Evolutionary conservation across 2,888 invertebrate species (phyloP).

Genomic region (Mechanitis messenoides): DNA sequence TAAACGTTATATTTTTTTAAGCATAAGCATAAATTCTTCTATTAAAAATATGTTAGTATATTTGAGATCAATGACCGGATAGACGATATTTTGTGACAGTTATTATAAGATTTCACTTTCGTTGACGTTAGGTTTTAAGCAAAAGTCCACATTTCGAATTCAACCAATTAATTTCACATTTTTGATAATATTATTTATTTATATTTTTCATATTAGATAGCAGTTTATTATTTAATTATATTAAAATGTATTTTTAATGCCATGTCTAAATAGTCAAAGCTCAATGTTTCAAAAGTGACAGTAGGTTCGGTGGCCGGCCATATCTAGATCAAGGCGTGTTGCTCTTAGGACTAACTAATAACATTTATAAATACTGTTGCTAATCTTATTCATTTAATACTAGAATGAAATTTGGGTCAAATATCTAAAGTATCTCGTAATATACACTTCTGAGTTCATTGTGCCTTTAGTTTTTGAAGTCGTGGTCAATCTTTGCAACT

Average conservation of each 20-base stretch:
- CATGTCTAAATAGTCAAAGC: slow-evolving; percentile 23
- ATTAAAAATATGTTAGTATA: too few species aligned
- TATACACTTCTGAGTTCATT: background rate
- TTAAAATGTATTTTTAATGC: background rate
- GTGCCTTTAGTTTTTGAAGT: background rate
- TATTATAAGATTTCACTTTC: too few species aligned
- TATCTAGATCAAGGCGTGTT: slow-evolving; percentile 33
- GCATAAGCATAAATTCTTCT: too few species aligned
- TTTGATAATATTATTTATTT: too few species aligned
- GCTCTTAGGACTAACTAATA: slow-evolving; percentile 17
- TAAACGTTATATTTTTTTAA: too few species aligned
- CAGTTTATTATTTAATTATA: background rate
- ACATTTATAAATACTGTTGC: slow-evolving; percentile 20
- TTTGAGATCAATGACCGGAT: too few species aligned
- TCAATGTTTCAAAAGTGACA: slow-evolving; percentile 22
- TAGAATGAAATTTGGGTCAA: slow-evolving; percentile 16
- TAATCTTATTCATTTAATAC: slow-evolving; percentile 12
- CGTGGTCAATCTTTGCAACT: background rate
- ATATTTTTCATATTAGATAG: too few species aligned
- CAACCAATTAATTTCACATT: too few species aligned
- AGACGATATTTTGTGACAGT: too few species aligned
- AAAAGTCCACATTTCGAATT: too few species aligned
- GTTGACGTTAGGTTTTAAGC: too few species aligned
- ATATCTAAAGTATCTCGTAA: slow-evolving; percentile 16
- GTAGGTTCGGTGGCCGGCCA: slow-evolving; percentile 22